These are phyloP conservation scores for Pseudorasbora parva DNA, from an alignment of 2,113 vertebrate species.

Conservation along the genomic window DNA sequence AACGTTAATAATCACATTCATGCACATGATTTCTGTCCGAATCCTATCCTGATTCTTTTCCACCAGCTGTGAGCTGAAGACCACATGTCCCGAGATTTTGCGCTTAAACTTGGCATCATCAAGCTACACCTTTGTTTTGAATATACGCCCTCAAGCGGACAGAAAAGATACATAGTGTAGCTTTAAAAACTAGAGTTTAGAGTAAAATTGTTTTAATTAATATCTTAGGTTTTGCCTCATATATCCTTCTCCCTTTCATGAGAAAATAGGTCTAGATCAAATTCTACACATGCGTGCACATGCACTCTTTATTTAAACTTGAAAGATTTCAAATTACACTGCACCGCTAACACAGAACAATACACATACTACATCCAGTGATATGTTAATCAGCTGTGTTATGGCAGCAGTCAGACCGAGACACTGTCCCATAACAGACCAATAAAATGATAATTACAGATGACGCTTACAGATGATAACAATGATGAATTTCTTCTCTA, in stretches of 20 bases:
- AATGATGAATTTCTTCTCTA: neutral
- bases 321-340: slow-evolving; percentile 7
- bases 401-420: slow-evolving; percentile 1
- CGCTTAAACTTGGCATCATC: too few species aligned
- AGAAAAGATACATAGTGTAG: too few species aligned
- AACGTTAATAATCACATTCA: too few species aligned
- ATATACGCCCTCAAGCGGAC: too few species aligned
- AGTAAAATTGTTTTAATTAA: too few species aligned
- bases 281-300: neutral
- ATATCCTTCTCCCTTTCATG: neutral
- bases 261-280: neutral
- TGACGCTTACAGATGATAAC: neutral
- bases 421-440: neutral
- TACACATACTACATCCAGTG: neutral
- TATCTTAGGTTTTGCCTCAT: neutral
- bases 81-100: too few species aligned
- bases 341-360: neutral
- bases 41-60: too few species aligned
- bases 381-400: neutral
- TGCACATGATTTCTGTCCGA: too few species aligned
- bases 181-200: too few species aligned
- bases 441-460: slow-evolving; percentile 9
- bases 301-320: neutral
- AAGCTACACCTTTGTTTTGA: too few species aligned
- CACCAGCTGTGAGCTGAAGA: too few species aligned